Base-by-base conservation (phyloP, 23 tunicate species). In the Corella eumyota region DNA sequence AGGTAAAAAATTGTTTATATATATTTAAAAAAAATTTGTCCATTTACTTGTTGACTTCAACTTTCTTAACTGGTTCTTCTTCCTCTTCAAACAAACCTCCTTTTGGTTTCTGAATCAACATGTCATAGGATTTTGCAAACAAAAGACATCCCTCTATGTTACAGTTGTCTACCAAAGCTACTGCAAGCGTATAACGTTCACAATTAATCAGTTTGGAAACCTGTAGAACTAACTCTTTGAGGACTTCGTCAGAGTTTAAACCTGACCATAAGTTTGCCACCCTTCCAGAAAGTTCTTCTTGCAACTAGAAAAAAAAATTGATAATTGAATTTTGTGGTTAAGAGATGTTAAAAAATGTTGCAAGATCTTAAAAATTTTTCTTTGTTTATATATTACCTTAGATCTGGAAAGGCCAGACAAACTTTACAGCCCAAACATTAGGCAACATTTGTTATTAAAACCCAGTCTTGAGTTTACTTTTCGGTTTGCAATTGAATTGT, bases 151-250 rank as follows among this genome's bases (percentile, higher is more conserved):
- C 94, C 51, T 84, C 94, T 25, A 84, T 84, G 44, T 84, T 84
- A 73, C 85, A 77, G 80, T 86, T 86, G 70, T 88, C 96, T 28
- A 88, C 70, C 17, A 88, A 73, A 0, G 88, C 81, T 6, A 88
- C 60, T 0, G 90, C 88, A 22, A 88, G 63, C 30, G 96, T 88
- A 62, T 88, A 88, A 34, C 96, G 59, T 34, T 78, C 81, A 66
- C 96, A 88, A 25, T 61, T 60, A 6, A 88, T 61, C 44, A 68
- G 61, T 19, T 79, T 77, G 0, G 81, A 68, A 1, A 88, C 56
- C 64, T 79, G 85, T 36, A 68, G 50, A 47, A 88, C 37, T 4
- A 79, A 58, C 31, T 68, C 77, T 58, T 88, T 88, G 19, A 78
- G 33, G 21, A 88, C 70, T 25, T 63, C 81, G 64, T 88, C 96